Conservation (phyloP, 1,140 invertebrate species). For the Littorina saxatilis region DNA sequence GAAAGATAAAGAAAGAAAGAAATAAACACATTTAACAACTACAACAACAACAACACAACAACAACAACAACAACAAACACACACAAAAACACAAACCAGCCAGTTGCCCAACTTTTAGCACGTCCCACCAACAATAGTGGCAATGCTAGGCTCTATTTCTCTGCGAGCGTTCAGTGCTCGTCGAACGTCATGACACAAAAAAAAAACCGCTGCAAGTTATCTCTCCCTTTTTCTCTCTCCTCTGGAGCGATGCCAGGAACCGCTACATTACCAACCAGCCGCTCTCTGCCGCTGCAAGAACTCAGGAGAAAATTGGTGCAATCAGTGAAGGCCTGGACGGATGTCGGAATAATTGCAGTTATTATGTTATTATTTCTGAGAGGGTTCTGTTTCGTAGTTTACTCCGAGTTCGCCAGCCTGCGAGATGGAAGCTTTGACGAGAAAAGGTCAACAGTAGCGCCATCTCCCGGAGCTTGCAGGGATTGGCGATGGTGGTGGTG, state of each 20-base stretch:
- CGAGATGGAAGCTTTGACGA: neutral
- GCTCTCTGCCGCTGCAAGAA: no score
- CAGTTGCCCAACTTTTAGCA: neutral
- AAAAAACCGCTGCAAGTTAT: no score
- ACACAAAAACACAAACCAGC: neutral
- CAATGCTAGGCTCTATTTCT: no score
- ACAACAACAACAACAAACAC: neutral
- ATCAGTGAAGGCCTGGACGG: neutral
- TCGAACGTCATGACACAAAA: no score
- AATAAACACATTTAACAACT: no score
- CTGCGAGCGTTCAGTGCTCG: no score
- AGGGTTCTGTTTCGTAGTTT: neutral
- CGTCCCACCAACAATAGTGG: no score
- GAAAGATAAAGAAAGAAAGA: neutral
- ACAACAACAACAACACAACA: no score
- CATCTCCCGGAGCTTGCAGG: neutral
- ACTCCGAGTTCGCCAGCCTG: neutral
- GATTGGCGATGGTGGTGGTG: neutral
- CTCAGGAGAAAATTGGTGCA: conserved; percentile 19
- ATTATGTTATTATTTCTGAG: conserved; percentile 32
- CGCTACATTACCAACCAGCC: no score
- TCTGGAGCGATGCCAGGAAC: conserved; percentile 3
- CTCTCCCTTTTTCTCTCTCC: no score
- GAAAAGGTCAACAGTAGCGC: neutral
- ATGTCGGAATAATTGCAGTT: conserved; percentile 32